Percentiles rank a stretch among this genome's conserved stretches.
Evolutionary conservation across 2,113 vertebrate species (phyloP).

Genomic region (Oxyura jamaicensis): DNA sequence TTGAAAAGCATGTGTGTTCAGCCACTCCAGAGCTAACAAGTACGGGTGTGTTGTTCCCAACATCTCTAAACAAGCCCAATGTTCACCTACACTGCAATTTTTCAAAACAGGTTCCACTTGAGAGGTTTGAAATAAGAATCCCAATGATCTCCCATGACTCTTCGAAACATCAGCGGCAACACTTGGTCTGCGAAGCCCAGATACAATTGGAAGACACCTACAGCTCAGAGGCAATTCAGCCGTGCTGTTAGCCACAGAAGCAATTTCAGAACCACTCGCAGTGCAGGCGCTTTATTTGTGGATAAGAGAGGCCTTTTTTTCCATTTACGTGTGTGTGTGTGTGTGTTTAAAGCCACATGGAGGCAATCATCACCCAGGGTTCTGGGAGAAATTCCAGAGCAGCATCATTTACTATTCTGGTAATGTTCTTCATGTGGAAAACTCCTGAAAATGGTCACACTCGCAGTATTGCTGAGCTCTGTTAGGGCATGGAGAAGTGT

Average conservation of each 20-base stretch:
- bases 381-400: slow-evolving; percentile 13
- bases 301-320: slow-evolving; percentile 15
- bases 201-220: neutral
- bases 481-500: neutral
- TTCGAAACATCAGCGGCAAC: neutral
- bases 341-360: slow-evolving; percentile 1
- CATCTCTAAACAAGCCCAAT: neutral
- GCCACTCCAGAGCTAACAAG: neutral
- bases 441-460: rapidly evolving
- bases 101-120: neutral
- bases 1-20: neutral
- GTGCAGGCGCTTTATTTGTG: neutral
- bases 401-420: neutral
- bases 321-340: neutral
- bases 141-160: rapidly evolving
- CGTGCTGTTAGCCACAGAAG: neutral
- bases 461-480: neutral
- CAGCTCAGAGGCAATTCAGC: neutral
- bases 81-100: neutral
- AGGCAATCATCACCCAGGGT: slow-evolving; percentile 3
- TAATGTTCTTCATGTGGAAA: neutral
- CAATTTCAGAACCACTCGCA: neutral
- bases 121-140: neutral
- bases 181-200: neutral
- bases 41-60: neutral